A percentile compares a stretch with the other conserved stretches of the same genome.
phyloP scores from a whole-genome alignment of 2,797 vertebrate species.

The Pseudomugil gertrudae region DNA sequence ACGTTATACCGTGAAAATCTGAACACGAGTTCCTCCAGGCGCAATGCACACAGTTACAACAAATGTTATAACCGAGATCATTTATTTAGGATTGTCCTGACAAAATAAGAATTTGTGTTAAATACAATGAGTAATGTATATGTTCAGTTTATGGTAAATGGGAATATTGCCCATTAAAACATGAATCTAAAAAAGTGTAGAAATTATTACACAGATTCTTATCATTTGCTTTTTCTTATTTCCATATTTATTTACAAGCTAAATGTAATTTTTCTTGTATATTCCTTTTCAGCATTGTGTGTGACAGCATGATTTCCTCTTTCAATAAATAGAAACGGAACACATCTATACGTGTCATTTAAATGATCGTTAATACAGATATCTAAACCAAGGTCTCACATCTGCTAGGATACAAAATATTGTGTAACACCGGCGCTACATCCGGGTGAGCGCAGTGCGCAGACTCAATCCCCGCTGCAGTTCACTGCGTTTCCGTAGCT shows the following conservation, averaged over 20 bases:
- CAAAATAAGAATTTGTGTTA: neutral
- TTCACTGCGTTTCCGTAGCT: constrained; percentile 82
- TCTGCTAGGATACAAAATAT: constrained; percentile 25
- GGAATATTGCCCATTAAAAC: neutral
- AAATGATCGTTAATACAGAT: neutral
- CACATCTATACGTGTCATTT: neutral
- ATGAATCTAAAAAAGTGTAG: neutral
- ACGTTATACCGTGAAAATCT: neutral
- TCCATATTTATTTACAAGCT: neutral
- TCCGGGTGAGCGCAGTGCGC: constrained; percentile 78
- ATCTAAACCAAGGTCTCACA: neutral
- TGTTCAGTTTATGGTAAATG: neutral
- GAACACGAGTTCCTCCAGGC: neutral
- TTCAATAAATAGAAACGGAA: neutral
- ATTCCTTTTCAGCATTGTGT: neutral
- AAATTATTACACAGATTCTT: neutral
- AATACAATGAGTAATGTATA: neutral
- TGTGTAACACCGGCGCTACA: constrained; percentile 49
- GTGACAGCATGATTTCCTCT: neutral
- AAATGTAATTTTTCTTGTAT: neutral
- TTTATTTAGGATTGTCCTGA: neutral
- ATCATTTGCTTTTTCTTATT: neutral
- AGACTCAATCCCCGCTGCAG: constrained; percentile 75
- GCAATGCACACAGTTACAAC: neutral
- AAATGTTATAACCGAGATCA: neutral